These are phyloP conservation scores for Grammomys dolichurus DNA, from an alignment of 2,113 vertebrate species.

Conservation along the genomic window DNA sequence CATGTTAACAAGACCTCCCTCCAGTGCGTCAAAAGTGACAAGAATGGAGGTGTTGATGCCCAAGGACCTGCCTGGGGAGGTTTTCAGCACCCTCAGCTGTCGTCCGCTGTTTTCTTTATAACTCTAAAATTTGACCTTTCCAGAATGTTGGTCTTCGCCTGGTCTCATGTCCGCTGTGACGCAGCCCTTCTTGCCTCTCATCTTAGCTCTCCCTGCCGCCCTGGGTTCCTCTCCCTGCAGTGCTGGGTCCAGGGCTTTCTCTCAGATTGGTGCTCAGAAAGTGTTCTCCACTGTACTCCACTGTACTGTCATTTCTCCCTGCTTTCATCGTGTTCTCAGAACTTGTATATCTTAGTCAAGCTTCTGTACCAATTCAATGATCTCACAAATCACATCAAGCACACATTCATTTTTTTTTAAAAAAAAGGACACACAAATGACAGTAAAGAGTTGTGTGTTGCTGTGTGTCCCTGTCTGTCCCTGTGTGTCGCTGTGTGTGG, in stretches of 20 bases:
- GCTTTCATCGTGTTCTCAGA: neutral
- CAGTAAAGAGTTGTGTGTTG: neutral
- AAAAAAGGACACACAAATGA: neutral
- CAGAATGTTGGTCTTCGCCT: neutral
- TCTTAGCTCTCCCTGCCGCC: too few species aligned
- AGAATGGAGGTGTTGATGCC: too few species aligned
- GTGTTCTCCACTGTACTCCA: neutral
- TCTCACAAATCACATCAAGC: neutral
- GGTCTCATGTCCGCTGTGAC: neutral
- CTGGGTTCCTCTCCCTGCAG: neutral
- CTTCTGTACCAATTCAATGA: neutral
- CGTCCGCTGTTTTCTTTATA: neutral
- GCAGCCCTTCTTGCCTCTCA: neutral
- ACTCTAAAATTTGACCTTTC: neutral
- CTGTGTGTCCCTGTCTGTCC: too few species aligned
- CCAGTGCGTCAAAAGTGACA: neutral
- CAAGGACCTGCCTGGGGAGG: neutral
- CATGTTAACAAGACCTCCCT: neutral
- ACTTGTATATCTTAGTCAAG: neutral
- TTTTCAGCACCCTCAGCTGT: neutral
- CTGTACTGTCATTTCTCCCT: too few species aligned
- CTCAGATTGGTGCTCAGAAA: neutral
- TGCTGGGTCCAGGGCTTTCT: neutral
- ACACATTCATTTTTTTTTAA: neutral
- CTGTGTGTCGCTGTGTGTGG: too few species aligned